Evolutionary conservation across 1,140 invertebrate genomes (phyloP).

Genomic region (Macrosteles quadrilineatus): DNA sequence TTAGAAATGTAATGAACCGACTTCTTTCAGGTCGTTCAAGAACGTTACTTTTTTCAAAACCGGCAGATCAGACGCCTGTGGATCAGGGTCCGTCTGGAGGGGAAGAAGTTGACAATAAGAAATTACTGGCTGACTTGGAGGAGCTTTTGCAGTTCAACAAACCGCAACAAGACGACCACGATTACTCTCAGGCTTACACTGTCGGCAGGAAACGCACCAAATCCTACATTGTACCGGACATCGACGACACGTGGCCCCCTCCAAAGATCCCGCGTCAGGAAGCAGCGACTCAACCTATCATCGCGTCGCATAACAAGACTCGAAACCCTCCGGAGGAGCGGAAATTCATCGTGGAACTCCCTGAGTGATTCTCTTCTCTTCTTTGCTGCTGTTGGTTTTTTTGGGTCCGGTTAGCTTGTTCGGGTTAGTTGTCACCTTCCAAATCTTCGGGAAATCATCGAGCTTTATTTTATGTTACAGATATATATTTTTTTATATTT

Average conservation of each 20-base stretch:
- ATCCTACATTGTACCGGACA: constrained; percentile 50
- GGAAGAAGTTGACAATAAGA: constrained; percentile 31
- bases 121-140: constrained; percentile 51
- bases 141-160: constrained; percentile 51
- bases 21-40: constrained; percentile 51
- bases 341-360: background rate
- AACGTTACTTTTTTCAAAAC: constrained; percentile 51
- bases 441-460: background rate
- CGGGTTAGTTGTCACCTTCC: background rate
- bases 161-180: constrained; percentile 52
- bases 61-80: constrained; percentile 27
- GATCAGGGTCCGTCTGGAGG: constrained; percentile 33
- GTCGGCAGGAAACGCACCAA: constrained; percentile 23
- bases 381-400: constrained; percentile 4
- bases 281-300: background rate
- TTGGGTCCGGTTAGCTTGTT: constrained; percentile 5
- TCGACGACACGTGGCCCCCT: constrained; percentile 53
- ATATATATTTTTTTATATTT: background rate
- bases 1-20: too few relatives aligned
- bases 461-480: background rate
- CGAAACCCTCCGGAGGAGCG: background rate
- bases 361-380: background rate
- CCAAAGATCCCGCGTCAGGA: constrained; percentile 42
- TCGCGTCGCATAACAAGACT: background rate
- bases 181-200: constrained; percentile 49